Percentiles rank a stretch among this genome's conserved stretches.
Evolutionary conservation across 92 coral and sea anemone species (phyloP).

Genomic region (Virgularia gustaviana): DNA sequence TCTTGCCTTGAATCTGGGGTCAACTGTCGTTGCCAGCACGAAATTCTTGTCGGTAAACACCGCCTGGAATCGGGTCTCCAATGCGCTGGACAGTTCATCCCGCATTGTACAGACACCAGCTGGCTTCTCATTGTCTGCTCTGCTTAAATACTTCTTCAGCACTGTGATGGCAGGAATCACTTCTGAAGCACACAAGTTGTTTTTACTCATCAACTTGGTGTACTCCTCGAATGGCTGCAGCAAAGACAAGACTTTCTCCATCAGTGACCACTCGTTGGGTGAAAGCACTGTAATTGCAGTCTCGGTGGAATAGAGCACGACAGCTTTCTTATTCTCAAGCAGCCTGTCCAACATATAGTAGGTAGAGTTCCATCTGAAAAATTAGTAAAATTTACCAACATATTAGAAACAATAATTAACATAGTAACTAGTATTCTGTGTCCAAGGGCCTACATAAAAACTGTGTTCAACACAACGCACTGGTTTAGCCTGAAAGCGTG

Average conservation of each 20-base stretch:
- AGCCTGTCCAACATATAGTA: background rate
- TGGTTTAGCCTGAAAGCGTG: no score
- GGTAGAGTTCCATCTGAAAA: background rate
- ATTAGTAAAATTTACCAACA: background rate
- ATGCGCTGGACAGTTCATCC: background rate
- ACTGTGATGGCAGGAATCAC: constrained; percentile 24
- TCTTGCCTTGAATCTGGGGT: background rate
- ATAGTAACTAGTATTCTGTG: no score
- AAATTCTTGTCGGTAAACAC: background rate
- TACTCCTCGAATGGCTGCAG: constrained; percentile 29
- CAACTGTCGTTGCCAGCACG: background rate
- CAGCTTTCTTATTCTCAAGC: constrained; percentile 6
- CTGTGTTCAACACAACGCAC: no score
- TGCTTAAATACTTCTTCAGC: constrained; percentile 16
- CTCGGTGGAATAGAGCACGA: constrained; percentile 11
- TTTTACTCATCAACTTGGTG: constrained; percentile 24
- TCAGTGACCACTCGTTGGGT: constrained; percentile 17
- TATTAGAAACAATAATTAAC: background rate
- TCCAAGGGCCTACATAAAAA: no score
- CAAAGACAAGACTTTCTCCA: constrained; percentile 16
- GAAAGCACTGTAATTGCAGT: background rate
- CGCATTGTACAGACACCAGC: background rate
- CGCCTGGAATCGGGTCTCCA: background rate
- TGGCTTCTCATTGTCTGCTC: constrained; percentile 1
- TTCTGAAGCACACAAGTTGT: constrained; percentile 16